Base-by-base conservation (phyloP, 2,888 invertebrate genomes). In the Sinopyrophorus schimmeli region DNA sequence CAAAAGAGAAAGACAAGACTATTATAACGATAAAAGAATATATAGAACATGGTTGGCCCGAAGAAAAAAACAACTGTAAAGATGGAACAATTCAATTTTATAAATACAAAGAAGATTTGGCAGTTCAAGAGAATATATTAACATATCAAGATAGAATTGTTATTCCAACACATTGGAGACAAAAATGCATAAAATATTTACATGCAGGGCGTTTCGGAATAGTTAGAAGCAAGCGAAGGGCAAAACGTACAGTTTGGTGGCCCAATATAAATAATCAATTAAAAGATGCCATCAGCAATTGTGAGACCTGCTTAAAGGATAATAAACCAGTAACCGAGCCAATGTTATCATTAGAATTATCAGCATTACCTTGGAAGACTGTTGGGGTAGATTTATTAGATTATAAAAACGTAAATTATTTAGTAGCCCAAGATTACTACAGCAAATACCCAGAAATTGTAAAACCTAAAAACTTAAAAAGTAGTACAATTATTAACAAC, bases 161-260 rank as follows among this genome's bases (percentile, higher is more conserved):
- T 3, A 60, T 63, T 35, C 62, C 61, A 7, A 11, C 9, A n/a
- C 4, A 23, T 1, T 20, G 58, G 21, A 54, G 47, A 27, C 5
- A 24, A 11, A 57, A 62, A 34, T 37, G 60, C 4, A 28, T 62
- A 11, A 10, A 42, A 10, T 30, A 32, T 32, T 38, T 65, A 3
- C 61, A 66, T 30, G 46, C 43, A 17, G 61, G 63, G 1, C 65
- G 64, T 38, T 47, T 58, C 1, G 64, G 62, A 0, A 54, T 64
- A 14, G 55, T 38, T 4, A 63, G 59, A 28, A 60, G 58, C 34
- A 24, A 55, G 7, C 37, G 28, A 4, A 15, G 57, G 16, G 62
- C 61, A 3, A 53, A 53, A 30, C 55, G 54, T 11, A 53, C 54
- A 4, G 54, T 62, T 7, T 62, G 59, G 59, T 63, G 60, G 60